Evolutionary conservation across 2,797 vertebrate species (phyloP).

Genomic region (Galaxias olidus): DNA sequence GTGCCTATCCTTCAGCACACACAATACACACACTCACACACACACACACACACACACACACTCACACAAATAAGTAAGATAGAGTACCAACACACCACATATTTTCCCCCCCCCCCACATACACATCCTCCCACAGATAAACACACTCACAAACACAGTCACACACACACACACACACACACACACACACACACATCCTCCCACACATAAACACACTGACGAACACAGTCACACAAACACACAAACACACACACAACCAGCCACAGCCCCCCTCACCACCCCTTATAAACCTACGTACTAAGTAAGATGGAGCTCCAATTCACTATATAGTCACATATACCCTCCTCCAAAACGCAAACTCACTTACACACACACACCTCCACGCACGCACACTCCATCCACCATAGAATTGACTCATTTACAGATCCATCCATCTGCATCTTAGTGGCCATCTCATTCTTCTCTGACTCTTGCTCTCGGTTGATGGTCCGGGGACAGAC

Average conservation of each 20-base stretch:
- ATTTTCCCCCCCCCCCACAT: not conserved
- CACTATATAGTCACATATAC: too few relatives aligned
- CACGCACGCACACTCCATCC: not conserved
- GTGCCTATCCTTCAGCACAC: not conserved
- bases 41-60: not conserved
- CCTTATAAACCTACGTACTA: too few relatives aligned
- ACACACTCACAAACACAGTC: not conserved
- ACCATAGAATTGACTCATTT: too few relatives aligned
- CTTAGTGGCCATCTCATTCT: too few relatives aligned
- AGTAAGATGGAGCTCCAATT: too few relatives aligned
- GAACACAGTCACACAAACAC: not conserved
- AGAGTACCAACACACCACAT: not conserved
- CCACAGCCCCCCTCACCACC: too few relatives aligned
- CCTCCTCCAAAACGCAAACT: not conserved
- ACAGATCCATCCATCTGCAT: too few relatives aligned
- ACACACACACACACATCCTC: not conserved
- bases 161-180: slow-evolving; percentile 15
- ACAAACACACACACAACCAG: slow-evolving; percentile 1
- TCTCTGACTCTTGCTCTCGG: slow-evolving; percentile 7
- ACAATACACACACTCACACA: not conserved
- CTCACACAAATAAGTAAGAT: not conserved
- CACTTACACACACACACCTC: slow-evolving; percentile 3
- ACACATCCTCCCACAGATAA: not conserved
- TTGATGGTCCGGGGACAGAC: slow-evolving; percentile 57
- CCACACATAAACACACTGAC: not conserved